phyloP scores from a whole-genome alignment of 2,113 vertebrate genomes.

The Trematomus loennbergii region DNA sequence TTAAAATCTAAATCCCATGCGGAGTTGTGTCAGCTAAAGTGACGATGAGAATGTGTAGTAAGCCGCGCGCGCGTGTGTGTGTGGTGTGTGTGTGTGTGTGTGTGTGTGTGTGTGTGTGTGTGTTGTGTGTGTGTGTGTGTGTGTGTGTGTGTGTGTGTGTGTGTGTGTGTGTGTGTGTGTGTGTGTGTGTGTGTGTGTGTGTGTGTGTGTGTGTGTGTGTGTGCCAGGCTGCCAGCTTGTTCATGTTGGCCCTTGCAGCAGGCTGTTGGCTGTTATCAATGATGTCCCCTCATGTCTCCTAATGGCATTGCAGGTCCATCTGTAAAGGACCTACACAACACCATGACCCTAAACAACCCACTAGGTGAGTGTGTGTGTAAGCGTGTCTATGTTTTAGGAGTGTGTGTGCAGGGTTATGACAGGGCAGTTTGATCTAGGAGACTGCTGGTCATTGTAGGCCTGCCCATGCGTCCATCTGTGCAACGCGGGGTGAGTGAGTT shows the following conservation, averaged over 20 bases:
- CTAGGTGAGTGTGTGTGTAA: neutral
- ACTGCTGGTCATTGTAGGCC: slow-evolving; percentile 46
- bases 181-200: neutral
- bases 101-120: neutral
- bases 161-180: slow-evolving; percentile 5
- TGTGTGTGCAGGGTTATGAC: slow-evolving; percentile 16
- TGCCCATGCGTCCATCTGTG: slow-evolving; percentile 64
- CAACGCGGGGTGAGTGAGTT: slow-evolving; percentile 32
- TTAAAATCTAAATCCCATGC: slow-evolving; percentile 84
- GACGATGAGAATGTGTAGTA: slow-evolving; percentile 12
- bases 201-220: neutral
- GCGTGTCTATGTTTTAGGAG: neutral
- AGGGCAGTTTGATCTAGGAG: slow-evolving; percentile 53
- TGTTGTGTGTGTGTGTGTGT: neutral
- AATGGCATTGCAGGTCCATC: slow-evolving; percentile 57
- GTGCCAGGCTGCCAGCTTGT: slow-evolving; percentile 59
- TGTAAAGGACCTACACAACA: slow-evolving; percentile 42
- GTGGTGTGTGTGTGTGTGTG: neutral
- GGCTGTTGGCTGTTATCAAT: slow-evolving; percentile 65
- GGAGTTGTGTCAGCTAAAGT: slow-evolving; percentile 78
- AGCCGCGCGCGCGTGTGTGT: too few relatives aligned
- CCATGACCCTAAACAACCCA: slow-evolving; percentile 33
- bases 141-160: neutral
- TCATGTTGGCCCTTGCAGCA: slow-evolving; percentile 65
- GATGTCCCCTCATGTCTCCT: slow-evolving; percentile 60